Base-by-base conservation (phyloP, 2,113 vertebrate species). In the Rousettus leschenaultii region DNA sequence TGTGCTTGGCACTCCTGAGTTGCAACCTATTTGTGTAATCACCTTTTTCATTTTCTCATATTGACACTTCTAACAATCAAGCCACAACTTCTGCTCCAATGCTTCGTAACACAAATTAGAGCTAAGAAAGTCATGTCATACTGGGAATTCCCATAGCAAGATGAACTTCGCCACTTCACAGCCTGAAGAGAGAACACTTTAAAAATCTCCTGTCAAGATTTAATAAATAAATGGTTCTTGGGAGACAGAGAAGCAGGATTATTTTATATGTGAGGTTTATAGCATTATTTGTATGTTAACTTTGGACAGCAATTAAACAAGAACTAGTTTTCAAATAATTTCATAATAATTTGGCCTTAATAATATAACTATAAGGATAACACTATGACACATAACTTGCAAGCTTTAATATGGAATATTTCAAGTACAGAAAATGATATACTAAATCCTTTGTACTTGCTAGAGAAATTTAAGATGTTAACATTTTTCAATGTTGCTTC, bases 121-220 rank as follows among this genome's bases (percentile, higher is more conserved):
- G 30, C 7, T 88, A 12, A 16, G 48, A 59, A 43, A 75, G 14
- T 13, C 74, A 3, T 59, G 35, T 45, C 0, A 6, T 61, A 1
- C 61, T 85, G 18, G 19, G 75, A 95, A 96, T 84, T 95, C 55
- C 66, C 6, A 40, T 3, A 14, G 10, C 13, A 95, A 22, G 45
- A 26, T 24, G 63, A 51, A 38, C 93, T 93, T 92, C 55, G 57
- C 55, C 78, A 57, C 22, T 97, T 97, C 73, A 35, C 6, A 91
- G 33, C 3, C 53, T 48, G 89, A 55, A 38, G 43, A 53, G 14
- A 38, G 22, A 3, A 95, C 18, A 68, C 19, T 91, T 94, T 70
- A 15, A 85, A 97, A 97, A 51, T 5, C 8, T 1, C 43, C 0
- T 40, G 71, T 79, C 33, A 92, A 92, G 78, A 35, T n/a, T 21